These are phyloP conservation scores for Cremastinae sp. DNA, from an alignment of 2,888 invertebrate species.

Conservation along the genomic window DNA sequence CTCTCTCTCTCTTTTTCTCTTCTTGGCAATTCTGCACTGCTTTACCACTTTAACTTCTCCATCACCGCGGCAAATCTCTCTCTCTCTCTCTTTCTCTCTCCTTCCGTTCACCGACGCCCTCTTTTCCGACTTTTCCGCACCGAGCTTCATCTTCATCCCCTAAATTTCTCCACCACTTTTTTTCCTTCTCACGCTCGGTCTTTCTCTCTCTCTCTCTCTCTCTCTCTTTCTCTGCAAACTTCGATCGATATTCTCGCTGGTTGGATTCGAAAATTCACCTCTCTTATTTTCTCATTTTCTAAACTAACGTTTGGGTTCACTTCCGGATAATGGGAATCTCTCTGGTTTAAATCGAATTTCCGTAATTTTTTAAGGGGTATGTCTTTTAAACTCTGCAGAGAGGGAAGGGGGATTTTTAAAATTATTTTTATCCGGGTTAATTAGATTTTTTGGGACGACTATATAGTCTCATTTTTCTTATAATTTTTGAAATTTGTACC, in stretches of 20 bases:
- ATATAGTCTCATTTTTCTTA: too few relatives aligned
- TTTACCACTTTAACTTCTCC: constrained; percentile 59
- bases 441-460: too few relatives aligned
- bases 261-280: constrained; percentile 17
- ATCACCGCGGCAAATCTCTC: constrained; percentile 57
- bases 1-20: constrained; percentile 29
- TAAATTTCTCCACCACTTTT: constrained; percentile 19
- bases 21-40: constrained; percentile 49
- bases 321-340: background rate
- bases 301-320: background rate
- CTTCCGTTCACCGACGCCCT: constrained; percentile 51
- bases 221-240: constrained; percentile 17
- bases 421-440: too few relatives aligned
- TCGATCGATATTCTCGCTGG: constrained; percentile 37
- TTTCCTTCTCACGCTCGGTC: constrained; percentile 29
- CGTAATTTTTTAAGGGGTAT: too few relatives aligned
- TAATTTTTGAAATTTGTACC: too few relatives aligned
- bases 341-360: too few relatives aligned
- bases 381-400: too few relatives aligned
- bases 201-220: constrained; percentile 6
- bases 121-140: constrained; percentile 14
- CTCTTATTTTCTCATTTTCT: constrained; percentile 4
- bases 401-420: too few relatives aligned
- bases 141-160: constrained; percentile 37
- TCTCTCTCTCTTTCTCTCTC: constrained; percentile 52